These are phyloP conservation scores for Dreissena polymorpha DNA, from an alignment of 1,140 invertebrate genomes.

Conservation along the genomic window DNA sequence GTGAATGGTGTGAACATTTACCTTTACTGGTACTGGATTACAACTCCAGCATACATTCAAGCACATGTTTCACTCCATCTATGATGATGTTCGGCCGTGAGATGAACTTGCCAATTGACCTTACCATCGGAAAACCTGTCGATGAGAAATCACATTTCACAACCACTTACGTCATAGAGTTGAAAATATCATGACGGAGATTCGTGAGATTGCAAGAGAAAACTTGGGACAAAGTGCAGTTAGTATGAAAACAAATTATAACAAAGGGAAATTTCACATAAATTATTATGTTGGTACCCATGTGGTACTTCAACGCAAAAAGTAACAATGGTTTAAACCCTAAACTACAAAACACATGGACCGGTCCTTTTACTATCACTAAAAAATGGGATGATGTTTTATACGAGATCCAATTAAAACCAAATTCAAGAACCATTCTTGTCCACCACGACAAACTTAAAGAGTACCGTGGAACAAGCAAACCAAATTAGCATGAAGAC, in stretches of 20 bases:
- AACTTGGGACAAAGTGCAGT: too few relatives aligned
- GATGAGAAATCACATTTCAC: too few relatives aligned
- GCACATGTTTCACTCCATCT: conserved; percentile 45
- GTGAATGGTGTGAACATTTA: background rate
- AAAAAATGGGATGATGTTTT: background rate
- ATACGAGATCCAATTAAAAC: conserved; percentile 6
- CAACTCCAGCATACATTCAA: conserved; percentile 14
- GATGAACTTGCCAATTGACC: conserved; percentile 36
- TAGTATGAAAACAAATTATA: background rate
- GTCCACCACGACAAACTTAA: conserved; percentile 31
- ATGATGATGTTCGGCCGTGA: conserved; percentile 57
- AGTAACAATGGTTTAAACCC: background rate
- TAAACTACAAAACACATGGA: conserved; percentile 7
- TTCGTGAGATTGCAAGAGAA: too few relatives aligned
- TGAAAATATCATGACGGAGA: too few relatives aligned
- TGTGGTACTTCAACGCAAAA: background rate
- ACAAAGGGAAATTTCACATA: background rate
- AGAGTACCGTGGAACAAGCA: background rate
- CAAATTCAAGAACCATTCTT: too few relatives aligned
- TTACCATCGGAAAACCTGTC: conserved; percentile 28
- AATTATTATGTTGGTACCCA: background rate
- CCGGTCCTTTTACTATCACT: background rate
- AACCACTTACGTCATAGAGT: too few relatives aligned
- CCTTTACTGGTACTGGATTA: background rate
- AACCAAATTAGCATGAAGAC: background rate